These are phyloP conservation scores for Amblyjoppa proteus DNA, from an alignment of 2,888 invertebrate species.

Conservation along the genomic window DNA sequence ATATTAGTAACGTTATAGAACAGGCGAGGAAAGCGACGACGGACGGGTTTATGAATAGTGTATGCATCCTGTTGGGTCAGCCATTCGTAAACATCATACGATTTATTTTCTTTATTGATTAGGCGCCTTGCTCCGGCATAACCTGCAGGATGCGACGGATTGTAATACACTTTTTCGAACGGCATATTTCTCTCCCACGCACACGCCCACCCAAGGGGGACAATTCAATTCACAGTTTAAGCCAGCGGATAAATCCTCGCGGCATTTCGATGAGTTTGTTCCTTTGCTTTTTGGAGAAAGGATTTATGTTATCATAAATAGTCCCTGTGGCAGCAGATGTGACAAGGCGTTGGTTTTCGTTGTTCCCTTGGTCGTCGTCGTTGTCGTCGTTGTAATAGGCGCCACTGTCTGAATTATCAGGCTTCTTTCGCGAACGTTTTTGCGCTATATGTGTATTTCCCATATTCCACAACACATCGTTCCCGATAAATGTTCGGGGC, in stretches of 20 bases:
- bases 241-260: background rate
- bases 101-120: constrained; percentile 13
- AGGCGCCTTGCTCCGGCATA: constrained; percentile 49
- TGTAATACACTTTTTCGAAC: constrained; percentile 49
- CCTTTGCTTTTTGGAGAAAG: background rate
- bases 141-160: constrained; percentile 54
- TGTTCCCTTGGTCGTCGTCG: background rate
- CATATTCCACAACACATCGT: background rate
- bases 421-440: too few species aligned
- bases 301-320: fast-evolving
- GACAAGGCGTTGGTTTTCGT: background rate
- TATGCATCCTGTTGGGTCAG: constrained; percentile 56
- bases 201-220: background rate
- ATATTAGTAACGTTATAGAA: constrained; percentile 56
- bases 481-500: constrained; percentile 17
- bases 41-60: constrained; percentile 56
- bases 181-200: background rate
- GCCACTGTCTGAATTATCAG: background rate
- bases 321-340: background rate
- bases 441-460: background rate
- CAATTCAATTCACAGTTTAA: background rate
- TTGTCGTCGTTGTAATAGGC: background rate
- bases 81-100: constrained; percentile 9
- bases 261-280: background rate
- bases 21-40: constrained; percentile 37